Percentiles rank a stretch among this genome's conserved stretches.
phyloP scores from a whole-genome alignment of 2,797 vertebrate species.

The Anas bernieri region DNA sequence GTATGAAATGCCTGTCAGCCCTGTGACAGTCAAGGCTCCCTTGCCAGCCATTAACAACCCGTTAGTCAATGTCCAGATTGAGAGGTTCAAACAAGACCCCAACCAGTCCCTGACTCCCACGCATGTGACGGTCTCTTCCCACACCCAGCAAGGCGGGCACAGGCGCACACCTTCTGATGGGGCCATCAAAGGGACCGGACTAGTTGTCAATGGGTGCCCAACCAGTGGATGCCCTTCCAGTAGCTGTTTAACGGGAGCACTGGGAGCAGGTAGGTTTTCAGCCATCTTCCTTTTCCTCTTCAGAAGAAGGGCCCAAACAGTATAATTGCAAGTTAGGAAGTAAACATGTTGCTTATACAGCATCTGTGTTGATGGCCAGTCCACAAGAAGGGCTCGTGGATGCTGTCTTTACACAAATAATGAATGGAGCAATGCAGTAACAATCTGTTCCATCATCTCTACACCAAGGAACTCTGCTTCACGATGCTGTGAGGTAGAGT shows the following conservation, averaged over 20 bases:
- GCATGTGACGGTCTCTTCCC: constrained; percentile 86
- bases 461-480: not conserved
- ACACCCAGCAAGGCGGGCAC: constrained; percentile 78
- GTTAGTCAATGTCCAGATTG: constrained; percentile 91
- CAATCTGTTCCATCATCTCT: not conserved
- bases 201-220: constrained; percentile 72
- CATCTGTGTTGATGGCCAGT: not conserved
- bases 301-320: not conserved
- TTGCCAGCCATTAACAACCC: constrained; percentile 84
- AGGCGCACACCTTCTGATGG: constrained; percentile 94
- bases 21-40: constrained; percentile 74
- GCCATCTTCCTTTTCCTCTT: not conserved
- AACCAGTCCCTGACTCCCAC: constrained; percentile 96
- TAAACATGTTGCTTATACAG: not conserved
- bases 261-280: constrained; percentile 78
- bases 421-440: not conserved
- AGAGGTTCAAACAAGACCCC: constrained; percentile 94
- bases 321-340: not conserved
- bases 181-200: constrained; percentile 86
- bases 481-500: not conserved
- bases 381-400: not conserved
- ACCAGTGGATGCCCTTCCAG: constrained; percentile 78
- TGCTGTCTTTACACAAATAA: not conserved
- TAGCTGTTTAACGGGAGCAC: constrained; percentile 76
- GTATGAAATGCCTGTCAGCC: constrained; percentile 83